phyloP scores from a whole-genome alignment of 1,140 invertebrate genomes.

The Chironomus tepperi region DNA sequence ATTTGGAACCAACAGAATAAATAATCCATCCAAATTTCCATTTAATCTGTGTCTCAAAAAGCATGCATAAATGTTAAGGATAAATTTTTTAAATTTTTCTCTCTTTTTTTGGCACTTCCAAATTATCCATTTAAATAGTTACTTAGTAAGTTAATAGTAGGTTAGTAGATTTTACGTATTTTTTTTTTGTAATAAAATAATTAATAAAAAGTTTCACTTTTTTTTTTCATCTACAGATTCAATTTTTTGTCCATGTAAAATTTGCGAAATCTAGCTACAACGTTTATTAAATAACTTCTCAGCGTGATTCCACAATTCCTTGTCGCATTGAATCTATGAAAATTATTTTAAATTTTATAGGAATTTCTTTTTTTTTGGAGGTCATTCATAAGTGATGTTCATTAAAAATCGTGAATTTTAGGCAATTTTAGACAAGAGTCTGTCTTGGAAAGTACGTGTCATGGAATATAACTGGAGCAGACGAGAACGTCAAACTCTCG shows the following conservation, averaged over 20 bases:
- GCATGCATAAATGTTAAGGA: neutral
- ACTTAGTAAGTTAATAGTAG: neutral
- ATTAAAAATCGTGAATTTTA: too few relatives aligned
- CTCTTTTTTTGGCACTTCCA: conserved; percentile 6
- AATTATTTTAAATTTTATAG: neutral
- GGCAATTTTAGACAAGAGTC: too few relatives aligned
- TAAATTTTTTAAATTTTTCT: neutral
- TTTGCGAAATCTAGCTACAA: too few relatives aligned
- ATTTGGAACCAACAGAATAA: too few relatives aligned
- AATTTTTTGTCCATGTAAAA: too few relatives aligned
- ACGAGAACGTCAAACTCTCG: too few relatives aligned
- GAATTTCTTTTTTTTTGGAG: neutral
- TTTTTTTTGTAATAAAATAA: neutral
- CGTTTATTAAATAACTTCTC: neutral
- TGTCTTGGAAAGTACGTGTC: too few relatives aligned
- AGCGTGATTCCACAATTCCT: neutral
- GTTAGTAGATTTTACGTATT: conserved; percentile 1
- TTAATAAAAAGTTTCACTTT: neutral
- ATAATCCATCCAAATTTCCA: too few relatives aligned
- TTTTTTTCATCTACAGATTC: neutral
- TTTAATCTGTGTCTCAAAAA: neutral
- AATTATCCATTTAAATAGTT: neutral
- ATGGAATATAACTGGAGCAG: too few relatives aligned
- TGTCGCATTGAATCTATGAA: neutral
- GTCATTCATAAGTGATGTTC: too few relatives aligned